A percentile compares a stretch with the other conserved stretches of the same genome.
phyloP scores from a whole-genome alignment of 2,113 vertebrate species.

The Silurus glanis region DNA sequence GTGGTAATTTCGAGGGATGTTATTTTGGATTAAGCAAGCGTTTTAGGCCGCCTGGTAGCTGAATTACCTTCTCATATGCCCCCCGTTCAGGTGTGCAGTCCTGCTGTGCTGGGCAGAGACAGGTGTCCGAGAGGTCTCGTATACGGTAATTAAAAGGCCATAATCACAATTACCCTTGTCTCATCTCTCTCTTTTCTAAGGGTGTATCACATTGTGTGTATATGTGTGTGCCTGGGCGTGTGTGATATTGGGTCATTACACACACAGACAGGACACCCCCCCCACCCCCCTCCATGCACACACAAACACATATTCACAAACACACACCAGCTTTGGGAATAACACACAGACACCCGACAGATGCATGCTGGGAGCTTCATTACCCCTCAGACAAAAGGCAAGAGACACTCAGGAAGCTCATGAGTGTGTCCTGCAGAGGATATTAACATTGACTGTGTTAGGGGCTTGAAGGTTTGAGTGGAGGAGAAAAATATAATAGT shows the following conservation, averaged over 20 bases:
- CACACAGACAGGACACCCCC: conserved; percentile 82
- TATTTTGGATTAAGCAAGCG: conserved; percentile 70
- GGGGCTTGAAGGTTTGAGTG: conserved; percentile 16
- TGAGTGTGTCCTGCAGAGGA: conserved; percentile 55
- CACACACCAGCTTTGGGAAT: conserved; percentile 74
- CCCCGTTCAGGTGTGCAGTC: conserved; percentile 93
- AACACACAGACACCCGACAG: conserved; percentile 88
- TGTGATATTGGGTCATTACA: conserved; percentile 72
- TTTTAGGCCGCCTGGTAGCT: conserved; percentile 79
- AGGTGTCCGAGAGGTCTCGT: conserved; percentile 86
- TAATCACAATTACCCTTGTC: conserved; percentile 74
- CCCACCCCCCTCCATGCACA: too few species aligned
- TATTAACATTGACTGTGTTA: conserved; percentile 9
- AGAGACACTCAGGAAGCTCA: conserved; percentile 80
- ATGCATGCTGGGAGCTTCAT: conserved; percentile 91
- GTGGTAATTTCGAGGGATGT: conserved; percentile 64
- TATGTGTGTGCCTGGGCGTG: conserved; percentile 20
- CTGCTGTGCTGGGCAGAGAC: conserved; percentile 83
- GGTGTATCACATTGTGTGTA: conserved; percentile 61
- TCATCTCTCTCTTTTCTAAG: conserved; percentile 74
- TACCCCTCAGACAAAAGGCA: conserved; percentile 90
- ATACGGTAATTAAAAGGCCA: conserved; percentile 93
- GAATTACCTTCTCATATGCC: conserved; percentile 81
- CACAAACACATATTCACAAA: conserved; percentile 84
- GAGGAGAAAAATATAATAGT: conserved; percentile 15